Base-by-base conservation (phyloP, 2,797 vertebrate genomes). In the Pagetopsis macropterus region DNA sequence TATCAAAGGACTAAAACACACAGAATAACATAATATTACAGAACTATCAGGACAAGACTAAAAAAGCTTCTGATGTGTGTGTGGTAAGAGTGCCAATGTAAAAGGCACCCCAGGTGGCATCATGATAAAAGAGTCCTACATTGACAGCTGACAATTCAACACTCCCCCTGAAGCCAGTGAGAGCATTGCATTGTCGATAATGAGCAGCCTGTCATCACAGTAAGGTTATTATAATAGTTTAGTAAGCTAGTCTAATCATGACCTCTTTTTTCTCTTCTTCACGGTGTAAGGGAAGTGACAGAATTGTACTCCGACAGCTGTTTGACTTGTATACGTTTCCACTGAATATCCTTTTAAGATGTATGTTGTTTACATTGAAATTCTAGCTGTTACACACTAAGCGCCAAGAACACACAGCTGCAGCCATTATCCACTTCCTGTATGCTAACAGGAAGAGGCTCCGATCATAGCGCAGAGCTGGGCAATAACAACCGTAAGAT, bases 201-300 rank as follows among this genome's bases (percentile, higher is more conserved):
- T 88, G 73, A 86, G 69, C 70, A 82, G 76, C 10, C 56, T 70
- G 76, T 67, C 63, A 82, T 83, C 74, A 74, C 48, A 79, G 68
- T 31, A 43, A 46, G 33, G 57, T 72, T 62, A 71, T 67, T 66
- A 67, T 64, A 45, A 59, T 13, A 2, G 58, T 72, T 75, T 59
- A 54, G 37, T 52, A 15, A 31, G 40, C 41, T 17, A 19, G 16
- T 23, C 41, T 37, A 41, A 54, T 65, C 27, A 63, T 57, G 45
- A 64, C 45, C 62, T 46, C 27, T 65, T 50, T 54, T 68, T 52
- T 66, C 19, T 65, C 9, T 21, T 60, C 27, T 55, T 67, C 15
- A n/a, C 21, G 5, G 17, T 46, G n/a, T 41, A 12, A 65, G 17
- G 31, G 33, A 3, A 14, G 16, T 13, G 19, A 75, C 11, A 40